Evolutionary conservation across 2,797 vertebrate genomes (phyloP), one percentile per base, ranked within the genome.

Genomic region (Lithobates sylvaticus): DNA sequence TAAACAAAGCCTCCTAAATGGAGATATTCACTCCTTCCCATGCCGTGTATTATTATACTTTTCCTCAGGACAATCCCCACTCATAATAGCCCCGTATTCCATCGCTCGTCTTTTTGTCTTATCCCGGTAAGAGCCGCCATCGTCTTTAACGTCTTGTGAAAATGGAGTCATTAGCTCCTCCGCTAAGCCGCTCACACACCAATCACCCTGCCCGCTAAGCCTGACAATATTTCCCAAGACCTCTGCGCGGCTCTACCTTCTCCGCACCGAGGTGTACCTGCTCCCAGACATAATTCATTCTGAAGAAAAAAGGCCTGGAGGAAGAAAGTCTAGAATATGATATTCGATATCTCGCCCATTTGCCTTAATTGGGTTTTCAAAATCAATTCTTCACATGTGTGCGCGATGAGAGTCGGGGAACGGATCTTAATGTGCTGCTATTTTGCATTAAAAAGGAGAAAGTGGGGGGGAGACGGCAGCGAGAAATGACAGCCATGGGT

Each of bases 331-430:
- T 83, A 74, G 69, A 87, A 74, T 83, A 87, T 87, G 85, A 78
- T 83, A 86, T 87, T 83, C 39, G 69, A 87, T 87, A 87, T 73
- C 85, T 78, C 50, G 76, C 65, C 80, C 65, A 87, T 87, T 87
- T 83, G 74, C 68, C 67, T 88, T 86, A 86, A 83, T 86, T 86
- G 76, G 76, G 76, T 86, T 88, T 88, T 83, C 71, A 86, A 68
- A 84, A 88, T 84, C 80, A 86, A 80, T 88, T 86, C 81, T 80
- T 81, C 68, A 88, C 50, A 54, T 83, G 80, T 78, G 73, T 76
- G 23, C 23, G 36, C 72, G 23, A 50, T 65, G 74, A 67, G 75
- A 67, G 71, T 29, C 85, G 18, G 65, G 18, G 73, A 78, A 44
- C 36, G 80, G 16, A 4, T 64, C 75, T 74, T 42, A 74, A 54